Evolutionary conservation across 2,113 vertebrate genomes (phyloP).

Genomic region (Tichodroma muraria): DNA sequence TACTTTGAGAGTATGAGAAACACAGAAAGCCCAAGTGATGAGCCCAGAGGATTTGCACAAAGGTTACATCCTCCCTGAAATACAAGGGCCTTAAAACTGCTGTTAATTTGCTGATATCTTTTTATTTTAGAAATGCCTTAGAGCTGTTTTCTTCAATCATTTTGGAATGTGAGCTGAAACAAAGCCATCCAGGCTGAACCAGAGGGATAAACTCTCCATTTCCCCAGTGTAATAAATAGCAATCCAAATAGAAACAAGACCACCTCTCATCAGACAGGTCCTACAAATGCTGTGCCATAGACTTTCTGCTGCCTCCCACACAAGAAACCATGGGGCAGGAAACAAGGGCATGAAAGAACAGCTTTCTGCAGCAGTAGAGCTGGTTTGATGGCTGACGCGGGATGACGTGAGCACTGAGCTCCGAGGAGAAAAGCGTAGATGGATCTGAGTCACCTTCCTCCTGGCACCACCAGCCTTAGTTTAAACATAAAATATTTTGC

Average conservation of each 20-base stretch:
- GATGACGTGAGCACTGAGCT: neutral
- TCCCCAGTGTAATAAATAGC: neutral
- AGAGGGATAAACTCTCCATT: neutral
- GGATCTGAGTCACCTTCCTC: conserved; percentile 29
- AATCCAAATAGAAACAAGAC: neutral
- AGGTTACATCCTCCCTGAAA: neutral
- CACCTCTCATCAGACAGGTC: neutral
- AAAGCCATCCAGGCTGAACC: neutral
- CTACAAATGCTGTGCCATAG: neutral
- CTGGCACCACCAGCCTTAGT: neutral
- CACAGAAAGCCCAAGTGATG: neutral
- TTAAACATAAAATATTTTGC: neutral
- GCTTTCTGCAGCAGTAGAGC: neutral
- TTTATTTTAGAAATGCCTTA: neutral
- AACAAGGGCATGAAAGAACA: neutral
- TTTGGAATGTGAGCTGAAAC: neutral
- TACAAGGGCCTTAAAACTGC: neutral
- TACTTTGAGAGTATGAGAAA: neutral
- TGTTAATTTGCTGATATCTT: neutral
- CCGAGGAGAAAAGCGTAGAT: neutral
- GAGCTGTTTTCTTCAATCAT: neutral
- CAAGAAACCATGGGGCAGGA: neutral
- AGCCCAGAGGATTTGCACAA: neutral
- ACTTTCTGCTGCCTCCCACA: neutral
- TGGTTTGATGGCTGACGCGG: neutral